Evolutionary conservation across 2,113 vertebrate species (phyloP).

Genomic region (Crocuta crocuta): DNA sequence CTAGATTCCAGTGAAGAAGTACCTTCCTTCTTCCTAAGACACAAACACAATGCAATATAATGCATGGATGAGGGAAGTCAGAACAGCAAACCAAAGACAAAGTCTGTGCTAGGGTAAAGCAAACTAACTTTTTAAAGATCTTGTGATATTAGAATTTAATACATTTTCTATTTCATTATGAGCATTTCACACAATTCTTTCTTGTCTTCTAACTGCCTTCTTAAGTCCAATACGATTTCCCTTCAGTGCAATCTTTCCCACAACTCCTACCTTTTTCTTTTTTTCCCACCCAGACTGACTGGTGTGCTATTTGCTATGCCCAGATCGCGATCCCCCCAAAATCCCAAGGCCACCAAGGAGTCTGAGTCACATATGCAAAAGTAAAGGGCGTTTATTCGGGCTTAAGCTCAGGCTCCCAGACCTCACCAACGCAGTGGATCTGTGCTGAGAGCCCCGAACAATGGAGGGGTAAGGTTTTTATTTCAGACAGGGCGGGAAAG

Average conservation of each 20-base stretch:
- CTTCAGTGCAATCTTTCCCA: neutral
- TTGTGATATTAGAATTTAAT: neutral
- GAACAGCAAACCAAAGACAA: neutral
- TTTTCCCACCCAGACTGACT: fast-evolving
- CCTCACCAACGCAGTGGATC: no score
- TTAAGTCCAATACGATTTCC: neutral
- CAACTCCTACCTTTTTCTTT: neutral
- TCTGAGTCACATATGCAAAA: no score
- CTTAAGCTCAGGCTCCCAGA: no score
- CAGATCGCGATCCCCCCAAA: no score
- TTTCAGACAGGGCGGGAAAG: no score
- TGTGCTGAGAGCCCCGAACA: no score
- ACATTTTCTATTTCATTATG: neutral
- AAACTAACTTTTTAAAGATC: neutral
- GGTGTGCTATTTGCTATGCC: neutral
- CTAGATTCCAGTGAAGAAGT: neutral
- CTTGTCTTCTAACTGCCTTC: neutral
- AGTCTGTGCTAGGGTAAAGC: neutral
- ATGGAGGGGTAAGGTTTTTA: no score
- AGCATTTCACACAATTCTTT: neutral
- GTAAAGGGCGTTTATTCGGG: no score
- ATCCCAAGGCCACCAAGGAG: no score
- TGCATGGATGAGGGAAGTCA: neutral
- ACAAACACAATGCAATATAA: neutral
- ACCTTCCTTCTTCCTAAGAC: neutral